Conservation (phyloP, 1,140 invertebrate species). For the Eufriesea mexicana region DNA sequence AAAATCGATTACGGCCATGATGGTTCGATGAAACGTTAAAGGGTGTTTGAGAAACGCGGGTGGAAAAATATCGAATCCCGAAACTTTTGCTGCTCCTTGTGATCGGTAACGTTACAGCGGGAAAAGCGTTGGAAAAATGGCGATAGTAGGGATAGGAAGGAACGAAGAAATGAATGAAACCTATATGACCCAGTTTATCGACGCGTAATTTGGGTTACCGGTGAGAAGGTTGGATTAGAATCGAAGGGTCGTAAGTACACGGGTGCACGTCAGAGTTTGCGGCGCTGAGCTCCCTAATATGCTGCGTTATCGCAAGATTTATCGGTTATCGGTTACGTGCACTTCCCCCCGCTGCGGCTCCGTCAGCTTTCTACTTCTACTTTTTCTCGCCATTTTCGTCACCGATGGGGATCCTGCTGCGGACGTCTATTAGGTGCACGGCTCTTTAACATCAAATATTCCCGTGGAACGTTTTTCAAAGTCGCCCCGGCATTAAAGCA, state of each 20-base stretch:
- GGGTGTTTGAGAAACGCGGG: not conserved
- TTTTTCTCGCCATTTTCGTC: slow-evolving; percentile 48
- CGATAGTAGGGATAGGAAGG: not conserved
- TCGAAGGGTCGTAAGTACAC: slow-evolving; percentile 21
- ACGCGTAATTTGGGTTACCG: slow-evolving; percentile 36
- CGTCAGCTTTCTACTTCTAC: slow-evolving; percentile 10
- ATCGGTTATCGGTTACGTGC: slow-evolving; percentile 64
- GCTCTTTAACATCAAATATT: slow-evolving; percentile 38
- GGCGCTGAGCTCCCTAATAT: slow-evolving; percentile 37
- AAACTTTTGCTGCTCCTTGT: not conserved
- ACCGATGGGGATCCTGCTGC: slow-evolving; percentile 39
- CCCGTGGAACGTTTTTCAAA: not conserved
- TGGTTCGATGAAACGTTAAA: not conserved
- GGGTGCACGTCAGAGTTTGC: slow-evolving; percentile 39
- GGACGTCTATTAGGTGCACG: slow-evolving; percentile 46
- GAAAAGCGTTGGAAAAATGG: not conserved
- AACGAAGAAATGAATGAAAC: not conserved
- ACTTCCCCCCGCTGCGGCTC: slow-evolving; percentile 18
- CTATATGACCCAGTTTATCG: slow-evolving; percentile 37
- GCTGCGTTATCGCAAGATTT: slow-evolving; percentile 56
- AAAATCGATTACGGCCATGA: not conserved
- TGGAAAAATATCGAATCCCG: too few species aligned
- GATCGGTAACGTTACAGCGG: too few species aligned
- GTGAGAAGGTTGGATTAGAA: slow-evolving; percentile 36
- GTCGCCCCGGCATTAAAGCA: not conserved